A percentile compares a stretch with the other conserved stretches of the same genome.
Evolutionary conservation across 1,140 invertebrate species (phyloP).

Genomic region (Hypothenemus hampei): DNA sequence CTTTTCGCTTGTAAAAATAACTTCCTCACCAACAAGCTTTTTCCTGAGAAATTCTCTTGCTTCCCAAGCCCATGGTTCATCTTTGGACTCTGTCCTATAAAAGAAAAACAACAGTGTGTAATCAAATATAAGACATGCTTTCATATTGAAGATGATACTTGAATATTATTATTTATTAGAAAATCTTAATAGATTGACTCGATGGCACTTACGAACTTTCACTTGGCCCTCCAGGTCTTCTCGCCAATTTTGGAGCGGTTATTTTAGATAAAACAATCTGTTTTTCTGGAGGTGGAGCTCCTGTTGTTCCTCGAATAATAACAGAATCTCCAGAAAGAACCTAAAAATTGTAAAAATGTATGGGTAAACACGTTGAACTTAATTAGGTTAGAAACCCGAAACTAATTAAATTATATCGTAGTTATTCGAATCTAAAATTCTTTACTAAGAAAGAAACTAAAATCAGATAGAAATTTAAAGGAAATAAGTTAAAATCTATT

Average conservation of each 20-base stretch:
- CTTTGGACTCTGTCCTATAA: constrained; percentile 58
- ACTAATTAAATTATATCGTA: constrained; percentile 6
- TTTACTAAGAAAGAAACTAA: background rate
- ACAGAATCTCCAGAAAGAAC: constrained; percentile 87
- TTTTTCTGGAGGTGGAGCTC: constrained; percentile 84
- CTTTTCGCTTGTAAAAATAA: constrained; percentile 73
- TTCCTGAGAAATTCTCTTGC: constrained; percentile 90
- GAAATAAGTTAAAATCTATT: background rate
- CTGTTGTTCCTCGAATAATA: constrained; percentile 75
- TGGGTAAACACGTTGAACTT: constrained; percentile 8
- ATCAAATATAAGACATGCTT: no score
- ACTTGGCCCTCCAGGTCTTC: constrained; percentile 55
- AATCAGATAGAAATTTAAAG: background rate
- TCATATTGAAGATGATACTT: no score
- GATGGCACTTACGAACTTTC: constrained; percentile 46
- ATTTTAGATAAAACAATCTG: constrained; percentile 87
- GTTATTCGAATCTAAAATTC: background rate
- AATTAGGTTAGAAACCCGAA: constrained; percentile 8
- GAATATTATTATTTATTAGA: no score
- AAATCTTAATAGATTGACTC: background rate
- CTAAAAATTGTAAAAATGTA: constrained; percentile 39
- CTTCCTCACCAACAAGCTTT: constrained; percentile 85
- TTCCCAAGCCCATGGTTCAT: constrained; percentile 96
- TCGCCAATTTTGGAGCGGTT: constrained; percentile 84
- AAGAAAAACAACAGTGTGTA: no score